Evolutionary conservation across 1,140 invertebrate species (phyloP), one percentile per base, ranked within the genome.

Genomic region (Pantala flavescens): DNA sequence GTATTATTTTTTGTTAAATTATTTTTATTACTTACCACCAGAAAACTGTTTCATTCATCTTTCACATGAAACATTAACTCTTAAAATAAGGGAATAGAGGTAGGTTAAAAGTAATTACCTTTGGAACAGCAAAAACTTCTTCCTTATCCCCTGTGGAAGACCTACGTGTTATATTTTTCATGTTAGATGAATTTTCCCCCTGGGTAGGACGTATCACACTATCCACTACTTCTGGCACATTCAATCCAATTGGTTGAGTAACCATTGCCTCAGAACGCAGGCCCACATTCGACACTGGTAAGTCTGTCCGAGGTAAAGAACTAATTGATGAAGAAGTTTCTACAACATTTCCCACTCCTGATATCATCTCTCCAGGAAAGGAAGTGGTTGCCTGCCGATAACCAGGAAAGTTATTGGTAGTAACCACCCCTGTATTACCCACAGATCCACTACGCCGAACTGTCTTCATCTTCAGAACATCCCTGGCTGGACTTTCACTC

Each of bases 51-150:
- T n/a, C n/a, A 36, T 36, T 36, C 28, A 36, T 36, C 9, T 36
- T 36, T 36, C 9, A 36, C 28, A 36, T 36, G n/a, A 73, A 24
- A 24, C 3, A 75, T 75, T 14, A 70, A 23, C 7, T 73, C 2
- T 16, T 10, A 23, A 71, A 75, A 28, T 28, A 28, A 42, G 71
- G 36, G 63, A 77, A 77, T 71, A 43, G 14, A 74, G 36, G 16
- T 7, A 19, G n/a, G 16, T 5, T 7, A 19, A 7, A 5, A 3
- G 24, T 43, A 73, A 36, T 72, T 76, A 85, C 84, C 81, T 86
- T 85, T 74, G 86, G 86, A 55, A 86, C 82, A 42, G 82, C 84
- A 75, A 87, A 87, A 70, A 85, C 78, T 74, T 85, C 84, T 71
- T 85, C 82, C 75, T 84, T 83, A 9, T 81, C 79, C 75, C 81